Base-by-base conservation (phyloP, 2,797 vertebrate genomes). In the Uromys caudimaculatus region DNA sequence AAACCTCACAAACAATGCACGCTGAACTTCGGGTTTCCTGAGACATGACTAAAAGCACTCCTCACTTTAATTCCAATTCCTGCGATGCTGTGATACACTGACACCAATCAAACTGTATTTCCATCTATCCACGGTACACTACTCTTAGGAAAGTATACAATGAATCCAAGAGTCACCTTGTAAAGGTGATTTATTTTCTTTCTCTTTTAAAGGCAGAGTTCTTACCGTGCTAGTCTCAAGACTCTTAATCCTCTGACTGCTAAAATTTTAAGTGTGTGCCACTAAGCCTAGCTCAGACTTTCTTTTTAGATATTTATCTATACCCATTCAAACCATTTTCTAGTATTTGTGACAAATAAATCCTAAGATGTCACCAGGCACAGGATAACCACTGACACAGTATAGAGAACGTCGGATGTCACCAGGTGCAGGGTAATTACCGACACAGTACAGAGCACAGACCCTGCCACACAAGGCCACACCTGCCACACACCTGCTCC, bases 401-500 rank as follows among this genome's bases (percentile, higher is more conserved):
- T 0, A 3, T 6, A 35, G 67, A 6, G 2, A 44, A 9, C 0
- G 6, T 58, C 23, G 8, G 44, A 44, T 41, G 41, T 24, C 27
- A 29, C 35, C 6, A 29, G 0, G 4, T 2, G 4, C 11, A 52
- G 82, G 82, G 17, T 16, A 2, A 0, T 29, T 6, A 3, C 3
- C 0, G 10, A 41, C 16, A 24, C 0, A 0, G 3, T 0, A 2
- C 10, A n/a, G 69, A 4, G 2, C 38, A 10, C 0, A 11, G 4
- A 0, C 4, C 8, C 44, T 2, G 54, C n/a, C n/a, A n/a, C 10
- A 19, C 38, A 54, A 16, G 32, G 17, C 13, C 10, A 19, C 41
- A 0, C 1, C 14, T 0, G 91, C 0, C 69, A 95, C 98, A 98
- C 97, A 99, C 99, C 90, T 98, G 98, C 83, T 99, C 99, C 78